Evolutionary conservation across 2,888 invertebrate species (phyloP).

Genomic region (Exephanes ischioxanthus): DNA sequence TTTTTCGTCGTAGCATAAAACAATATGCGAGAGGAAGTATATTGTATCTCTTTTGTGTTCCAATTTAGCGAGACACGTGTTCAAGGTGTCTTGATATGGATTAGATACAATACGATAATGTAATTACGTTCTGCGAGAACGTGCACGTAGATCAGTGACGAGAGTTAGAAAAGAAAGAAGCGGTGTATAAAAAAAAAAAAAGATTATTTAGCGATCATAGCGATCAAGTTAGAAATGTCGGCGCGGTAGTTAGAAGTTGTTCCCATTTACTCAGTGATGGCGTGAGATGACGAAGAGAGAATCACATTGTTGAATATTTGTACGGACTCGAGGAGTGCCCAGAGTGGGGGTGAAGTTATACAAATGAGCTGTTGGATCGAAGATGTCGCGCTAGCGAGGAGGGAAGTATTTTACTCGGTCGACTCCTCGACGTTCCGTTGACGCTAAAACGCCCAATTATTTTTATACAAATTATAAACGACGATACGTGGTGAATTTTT

Average conservation of each 20-base stretch:
- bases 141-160: conserved; percentile 39
- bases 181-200: conserved; percentile 40
- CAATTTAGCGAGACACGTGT: conserved; percentile 15
- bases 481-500: conserved; percentile 59
- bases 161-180: conserved; percentile 34
- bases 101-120: conserved; percentile 14
- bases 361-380: not conserved
- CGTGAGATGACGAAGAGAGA: conserved; percentile 35
- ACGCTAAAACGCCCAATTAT: conserved; percentile 81
- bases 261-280: conserved; percentile 56
- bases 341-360: conserved; percentile 12
- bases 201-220: conserved; percentile 18
- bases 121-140: conserved; percentile 18
- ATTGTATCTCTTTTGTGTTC: not conserved
- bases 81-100: conserved; percentile 18
- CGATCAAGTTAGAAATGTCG: conserved; percentile 31
- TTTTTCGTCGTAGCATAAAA: conserved; percentile 1
- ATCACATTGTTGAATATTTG: conserved; percentile 78
- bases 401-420: conserved; percentile 7
- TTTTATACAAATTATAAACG: conserved; percentile 82
- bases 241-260: conserved; percentile 63
- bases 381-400: not conserved
- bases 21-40: not conserved
- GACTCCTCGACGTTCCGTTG: conserved; percentile 72
- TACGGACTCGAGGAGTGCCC: conserved; percentile 70